These are phyloP conservation scores for Apus apus DNA, from an alignment of 2,113 vertebrate species.

Conservation along the genomic window DNA sequence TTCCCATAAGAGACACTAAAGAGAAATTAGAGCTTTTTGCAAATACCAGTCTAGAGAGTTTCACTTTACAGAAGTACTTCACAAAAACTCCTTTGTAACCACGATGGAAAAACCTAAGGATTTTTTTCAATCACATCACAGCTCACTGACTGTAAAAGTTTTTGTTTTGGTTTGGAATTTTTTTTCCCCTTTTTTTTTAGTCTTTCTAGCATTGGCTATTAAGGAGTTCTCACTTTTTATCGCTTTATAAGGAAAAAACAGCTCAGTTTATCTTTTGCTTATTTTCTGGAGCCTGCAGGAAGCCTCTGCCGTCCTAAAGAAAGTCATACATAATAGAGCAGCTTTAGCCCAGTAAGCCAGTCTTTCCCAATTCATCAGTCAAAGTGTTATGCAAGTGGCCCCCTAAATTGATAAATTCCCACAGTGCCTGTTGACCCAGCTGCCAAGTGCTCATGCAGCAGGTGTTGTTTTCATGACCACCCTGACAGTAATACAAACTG, in stretches of 20 bases:
- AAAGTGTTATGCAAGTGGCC: slow-evolving; percentile 83
- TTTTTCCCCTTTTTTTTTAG: neutral
- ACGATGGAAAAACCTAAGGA: slow-evolving; percentile 27
- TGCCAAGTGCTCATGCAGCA: slow-evolving; percentile 94
- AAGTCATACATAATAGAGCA: slow-evolving; percentile 79
- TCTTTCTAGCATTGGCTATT: slow-evolving; percentile 35
- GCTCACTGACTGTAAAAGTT: slow-evolving; percentile 42
- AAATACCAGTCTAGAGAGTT: slow-evolving; percentile 55
- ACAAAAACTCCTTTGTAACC: slow-evolving; percentile 62
- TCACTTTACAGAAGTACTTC: slow-evolving; percentile 66
- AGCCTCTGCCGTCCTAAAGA: slow-evolving; percentile 72
- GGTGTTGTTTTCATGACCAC: slow-evolving; percentile 99
- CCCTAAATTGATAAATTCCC: slow-evolving; percentile 97
- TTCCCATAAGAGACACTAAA: slow-evolving; percentile 69
- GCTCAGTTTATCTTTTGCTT: slow-evolving; percentile 65
- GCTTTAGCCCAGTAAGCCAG: slow-evolving; percentile 81
- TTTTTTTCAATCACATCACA: slow-evolving; percentile 24
- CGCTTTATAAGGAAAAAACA: slow-evolving; percentile 62
- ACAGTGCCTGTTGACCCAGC: slow-evolving; percentile 99
- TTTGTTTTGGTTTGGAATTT: slow-evolving; percentile 56
- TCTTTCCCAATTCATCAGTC: slow-evolving; percentile 82
- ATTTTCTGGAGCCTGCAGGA: slow-evolving; percentile 63
- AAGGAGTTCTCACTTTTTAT: slow-evolving; percentile 54
- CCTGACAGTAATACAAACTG: slow-evolving; percentile 98
- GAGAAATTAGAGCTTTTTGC: slow-evolving; percentile 68